Percentiles rank a stretch among this genome's conserved stretches.
Evolutionary conservation across 2,113 vertebrate genomes (phyloP).

Genomic region (Serilophus lunatus): DNA sequence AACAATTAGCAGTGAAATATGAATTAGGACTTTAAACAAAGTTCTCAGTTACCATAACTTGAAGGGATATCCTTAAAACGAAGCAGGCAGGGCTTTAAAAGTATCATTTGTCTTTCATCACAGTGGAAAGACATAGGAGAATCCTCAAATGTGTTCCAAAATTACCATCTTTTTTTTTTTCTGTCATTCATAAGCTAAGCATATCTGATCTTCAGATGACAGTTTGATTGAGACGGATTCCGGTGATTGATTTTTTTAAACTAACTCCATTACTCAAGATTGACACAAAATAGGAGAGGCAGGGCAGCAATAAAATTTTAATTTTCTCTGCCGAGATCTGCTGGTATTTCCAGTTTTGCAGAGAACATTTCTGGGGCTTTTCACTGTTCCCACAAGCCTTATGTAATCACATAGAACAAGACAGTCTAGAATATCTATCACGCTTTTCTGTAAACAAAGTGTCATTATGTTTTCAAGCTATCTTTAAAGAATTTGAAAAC

Average conservation of each 20-base stretch:
- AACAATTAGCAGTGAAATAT: neutral
- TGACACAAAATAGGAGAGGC: neutral
- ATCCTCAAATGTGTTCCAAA: neutral
- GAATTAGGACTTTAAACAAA: neutral
- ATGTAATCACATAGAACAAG: neutral
- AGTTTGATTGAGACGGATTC: neutral
- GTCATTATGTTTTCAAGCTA: neutral
- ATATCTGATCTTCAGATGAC: neutral
- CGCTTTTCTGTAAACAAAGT: neutral
- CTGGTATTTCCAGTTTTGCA: neutral
- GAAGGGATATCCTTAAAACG: neutral
- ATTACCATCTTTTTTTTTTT: neutral
- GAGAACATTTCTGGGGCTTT: neutral
- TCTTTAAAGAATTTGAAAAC: neutral
- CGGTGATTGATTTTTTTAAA: neutral
- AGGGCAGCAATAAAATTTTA: neutral
- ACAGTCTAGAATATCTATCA: neutral
- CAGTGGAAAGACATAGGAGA: neutral
- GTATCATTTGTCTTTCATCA: neutral
- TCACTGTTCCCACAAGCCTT: neutral
- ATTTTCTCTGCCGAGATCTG: neutral
- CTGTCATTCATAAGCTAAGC: neutral
- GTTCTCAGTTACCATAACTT: neutral
- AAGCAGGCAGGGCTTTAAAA: neutral
- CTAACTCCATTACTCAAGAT: neutral